These are phyloP conservation scores for Cavia aperea DNA, from an alignment of 2,113 vertebrate species.

Conservation along the genomic window DNA sequence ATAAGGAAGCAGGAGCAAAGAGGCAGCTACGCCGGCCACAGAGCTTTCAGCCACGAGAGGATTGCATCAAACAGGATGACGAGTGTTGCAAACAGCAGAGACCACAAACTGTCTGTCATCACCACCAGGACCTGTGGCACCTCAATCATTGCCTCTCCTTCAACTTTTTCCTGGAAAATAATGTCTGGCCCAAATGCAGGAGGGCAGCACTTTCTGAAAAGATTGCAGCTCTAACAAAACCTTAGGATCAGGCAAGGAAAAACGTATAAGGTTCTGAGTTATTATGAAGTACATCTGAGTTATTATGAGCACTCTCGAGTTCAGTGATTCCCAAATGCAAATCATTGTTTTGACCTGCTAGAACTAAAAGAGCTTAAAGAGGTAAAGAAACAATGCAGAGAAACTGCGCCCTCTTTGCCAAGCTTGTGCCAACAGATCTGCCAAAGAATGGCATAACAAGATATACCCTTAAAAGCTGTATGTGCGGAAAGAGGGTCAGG, in stretches of 20 bases:
- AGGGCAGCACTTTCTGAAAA: background rate
- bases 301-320: background rate
- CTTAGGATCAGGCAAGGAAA: background rate
- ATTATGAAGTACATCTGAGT: background rate
- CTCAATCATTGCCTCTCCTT: background rate
- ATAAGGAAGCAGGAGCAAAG: background rate
- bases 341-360: background rate
- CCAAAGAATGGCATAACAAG: background rate
- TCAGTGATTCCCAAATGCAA: background rate
- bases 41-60: background rate
- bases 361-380: background rate
- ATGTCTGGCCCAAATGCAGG: background rate
- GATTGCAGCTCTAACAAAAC: background rate
- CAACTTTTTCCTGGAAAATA: background rate
- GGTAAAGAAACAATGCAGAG: background rate
- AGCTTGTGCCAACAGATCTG: background rate
- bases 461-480: background rate
- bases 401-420: background rate
- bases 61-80: constrained; percentile 28
- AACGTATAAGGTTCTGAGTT: background rate
- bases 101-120: constrained; percentile 47
- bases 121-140: background rate
- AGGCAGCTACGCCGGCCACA: background rate
- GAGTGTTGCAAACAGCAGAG: constrained; percentile 29
- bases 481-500: background rate